A percentile compares a stretch with the other conserved stretches of the same genome.
phyloP scores from a whole-genome alignment of 2,888 invertebrate genomes.

The Rhyacophila evoluta region DNA sequence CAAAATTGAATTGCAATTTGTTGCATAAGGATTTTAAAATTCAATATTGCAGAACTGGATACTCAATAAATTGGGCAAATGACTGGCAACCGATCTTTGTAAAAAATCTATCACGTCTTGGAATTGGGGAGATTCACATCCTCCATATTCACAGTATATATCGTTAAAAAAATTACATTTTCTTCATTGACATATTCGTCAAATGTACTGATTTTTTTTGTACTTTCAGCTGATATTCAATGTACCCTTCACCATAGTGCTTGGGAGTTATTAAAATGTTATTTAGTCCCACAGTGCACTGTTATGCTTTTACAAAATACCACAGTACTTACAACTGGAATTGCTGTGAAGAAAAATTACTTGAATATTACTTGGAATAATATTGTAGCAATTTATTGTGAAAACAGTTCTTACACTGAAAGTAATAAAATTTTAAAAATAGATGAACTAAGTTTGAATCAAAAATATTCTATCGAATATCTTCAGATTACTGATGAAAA shows the following conservation, averaged over 20 bases:
- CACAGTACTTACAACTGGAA: constrained; percentile 57
- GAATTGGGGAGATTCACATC: no score
- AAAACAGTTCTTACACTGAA: constrained; percentile 50
- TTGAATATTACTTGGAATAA: constrained; percentile 59
- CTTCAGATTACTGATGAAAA: constrained; percentile 16
- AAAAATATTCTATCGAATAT: constrained; percentile 31
- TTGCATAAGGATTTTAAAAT: no score
- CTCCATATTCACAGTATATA: no score
- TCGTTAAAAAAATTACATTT: no score
- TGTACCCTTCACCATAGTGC: constrained; percentile 64
- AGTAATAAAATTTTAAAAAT: constrained; percentile 27
- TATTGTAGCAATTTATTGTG: constrained; percentile 59
- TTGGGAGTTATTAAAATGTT: constrained; percentile 59
- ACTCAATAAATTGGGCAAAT: no score
- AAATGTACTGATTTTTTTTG: no score
- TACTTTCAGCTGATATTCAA: constrained; percentile 60
- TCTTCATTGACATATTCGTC: no score
- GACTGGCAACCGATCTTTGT: no score
- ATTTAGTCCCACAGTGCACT: constrained; percentile 57
- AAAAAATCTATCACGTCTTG: no score
- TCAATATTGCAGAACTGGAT: no score
- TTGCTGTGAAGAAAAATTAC: constrained; percentile 56
- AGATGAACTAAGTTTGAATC: not conserved
- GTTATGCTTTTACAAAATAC: constrained; percentile 59
- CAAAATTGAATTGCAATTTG: no score